A percentile compares a stretch with the other conserved stretches of the same genome.
Evolutionary conservation across 2,797 vertebrate genomes (phyloP).

Genomic region (Microctenopoma lineatum): DNA sequence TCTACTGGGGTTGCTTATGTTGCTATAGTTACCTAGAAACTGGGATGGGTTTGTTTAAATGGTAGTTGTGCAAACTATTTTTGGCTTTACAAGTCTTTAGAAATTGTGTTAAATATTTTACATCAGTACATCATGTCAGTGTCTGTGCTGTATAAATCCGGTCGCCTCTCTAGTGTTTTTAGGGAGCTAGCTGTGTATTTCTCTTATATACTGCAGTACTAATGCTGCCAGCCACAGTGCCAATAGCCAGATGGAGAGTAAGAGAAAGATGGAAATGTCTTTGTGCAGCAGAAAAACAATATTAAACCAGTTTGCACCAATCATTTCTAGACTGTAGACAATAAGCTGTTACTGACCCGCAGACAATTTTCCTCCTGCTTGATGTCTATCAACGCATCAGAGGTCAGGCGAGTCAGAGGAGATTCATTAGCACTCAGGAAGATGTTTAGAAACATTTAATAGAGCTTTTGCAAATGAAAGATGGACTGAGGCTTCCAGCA

Average conservation of each 20-base stretch:
- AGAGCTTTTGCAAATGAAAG: not conserved
- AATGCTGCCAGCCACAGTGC: not conserved
- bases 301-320: not conserved
- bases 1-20: conserved; percentile 9
- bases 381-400: conserved; percentile 4
- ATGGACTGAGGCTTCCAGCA: conserved; percentile 4
- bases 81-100: not conserved
- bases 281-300: not conserved
- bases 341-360: not conserved
- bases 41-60: not conserved
- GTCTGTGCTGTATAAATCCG: too few relatives aligned
- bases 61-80: not conserved
- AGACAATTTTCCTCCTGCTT: not conserved
- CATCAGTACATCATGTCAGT: not conserved
- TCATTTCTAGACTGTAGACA: conserved; percentile 6
- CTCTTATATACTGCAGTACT: not conserved
- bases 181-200: not conserved
- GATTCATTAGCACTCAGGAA: conserved; percentile 8
- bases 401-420: not conserved
- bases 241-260: not conserved
- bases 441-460: not conserved
- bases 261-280: conserved; percentile 10
- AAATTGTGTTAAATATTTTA: not conserved
- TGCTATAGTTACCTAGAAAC: conserved; percentile 25
- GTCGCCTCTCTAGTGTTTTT: not conserved